Base-by-base conservation (phyloP, 1,140 invertebrate species). In the Vanessa tameamea region DNA sequence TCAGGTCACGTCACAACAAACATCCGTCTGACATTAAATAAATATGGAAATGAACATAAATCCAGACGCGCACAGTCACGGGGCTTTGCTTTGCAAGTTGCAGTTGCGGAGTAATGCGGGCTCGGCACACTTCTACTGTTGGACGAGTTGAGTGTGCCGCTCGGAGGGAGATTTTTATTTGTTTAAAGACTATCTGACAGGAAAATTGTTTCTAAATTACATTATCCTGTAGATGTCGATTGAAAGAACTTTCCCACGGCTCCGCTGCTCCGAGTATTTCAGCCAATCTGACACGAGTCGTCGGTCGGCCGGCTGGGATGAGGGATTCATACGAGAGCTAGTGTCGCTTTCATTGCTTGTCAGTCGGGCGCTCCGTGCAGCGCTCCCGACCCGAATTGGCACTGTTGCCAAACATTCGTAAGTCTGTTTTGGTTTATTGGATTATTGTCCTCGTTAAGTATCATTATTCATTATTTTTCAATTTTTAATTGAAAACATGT, bases 131-230 rank as follows among this genome's bases (percentile, higher is more conserved):
- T 57, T 20, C 53, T 6, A 20, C 12, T 12, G 53, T 57, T 0
- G 7, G 20, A 23, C 12, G 23, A 4, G 53, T 16, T 16, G 9
- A 43, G 37, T 43, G 37, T 9, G 37, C 37, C 16, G n/a, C 20
- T 57, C 16, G 51, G 16, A 53, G 23, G 8, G 20, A 23, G 12
- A 11, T 57, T 23, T 57, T 23, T 23, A 57, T 23, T 57, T 57
- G 53, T n/a, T 57, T 20, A 16, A 53, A 53, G 53, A 23, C 53
- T 0, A 23, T 51, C 50, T 51, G 57, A 61, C 57, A 61, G 57
- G 57, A 61, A 37, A 61, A 61, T n/a, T 15, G 14, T 61, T 61
- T 14, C 26, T 61, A 15, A 61, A 61, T 61, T 8, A 61, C 57
- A n/a, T 61, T 61, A 61, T 61, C 23, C 31, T 61, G 57, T 37